Percentiles rank a stretch among this genome's conserved stretches.
Evolutionary conservation across 2,888 invertebrate species (phyloP).

Genomic region (Formica aserva): DNA sequence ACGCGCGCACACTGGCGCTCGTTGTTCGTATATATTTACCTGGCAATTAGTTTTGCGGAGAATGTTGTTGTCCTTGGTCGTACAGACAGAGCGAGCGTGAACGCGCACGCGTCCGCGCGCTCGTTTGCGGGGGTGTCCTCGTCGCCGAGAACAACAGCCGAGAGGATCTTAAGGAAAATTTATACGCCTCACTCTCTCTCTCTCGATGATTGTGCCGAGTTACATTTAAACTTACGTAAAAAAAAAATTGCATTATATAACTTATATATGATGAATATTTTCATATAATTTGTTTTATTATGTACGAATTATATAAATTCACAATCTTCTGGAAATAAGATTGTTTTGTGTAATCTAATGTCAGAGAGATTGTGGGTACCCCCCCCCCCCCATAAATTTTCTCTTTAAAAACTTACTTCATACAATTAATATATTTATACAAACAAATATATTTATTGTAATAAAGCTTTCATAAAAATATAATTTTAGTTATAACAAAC

Average conservation of each 20-base stretch:
- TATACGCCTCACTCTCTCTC: conserved; percentile 18
- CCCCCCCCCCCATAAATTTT: neutral
- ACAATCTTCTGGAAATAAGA: neutral
- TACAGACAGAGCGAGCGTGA: conserved; percentile 58
- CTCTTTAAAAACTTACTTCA: neutral
- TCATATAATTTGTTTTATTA: neutral
- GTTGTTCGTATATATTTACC: conserved; percentile 81
- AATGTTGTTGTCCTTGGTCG: conserved; percentile 85
- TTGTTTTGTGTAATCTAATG: neutral
- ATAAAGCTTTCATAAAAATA: neutral
- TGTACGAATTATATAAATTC: neutral
- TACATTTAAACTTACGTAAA: neutral
- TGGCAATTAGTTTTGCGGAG: conserved; percentile 85
- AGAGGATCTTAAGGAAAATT: conserved; percentile 42
- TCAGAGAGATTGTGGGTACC: neutral
- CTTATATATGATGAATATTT: neutral
- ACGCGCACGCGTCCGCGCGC: conserved; percentile 78
- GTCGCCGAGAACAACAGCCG: conserved; percentile 60
- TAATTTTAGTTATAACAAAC: too few relatives aligned
- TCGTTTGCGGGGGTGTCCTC: conserved; percentile 80
- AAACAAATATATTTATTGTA: too few relatives aligned
- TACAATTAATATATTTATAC: neutral
- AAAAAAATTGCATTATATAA: neutral
- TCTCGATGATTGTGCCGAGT: neutral
- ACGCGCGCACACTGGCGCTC: conserved; percentile 68